phyloP scores from a whole-genome alignment of 2,113 vertebrate species.

The Spheniscus mendiculus region DNA sequence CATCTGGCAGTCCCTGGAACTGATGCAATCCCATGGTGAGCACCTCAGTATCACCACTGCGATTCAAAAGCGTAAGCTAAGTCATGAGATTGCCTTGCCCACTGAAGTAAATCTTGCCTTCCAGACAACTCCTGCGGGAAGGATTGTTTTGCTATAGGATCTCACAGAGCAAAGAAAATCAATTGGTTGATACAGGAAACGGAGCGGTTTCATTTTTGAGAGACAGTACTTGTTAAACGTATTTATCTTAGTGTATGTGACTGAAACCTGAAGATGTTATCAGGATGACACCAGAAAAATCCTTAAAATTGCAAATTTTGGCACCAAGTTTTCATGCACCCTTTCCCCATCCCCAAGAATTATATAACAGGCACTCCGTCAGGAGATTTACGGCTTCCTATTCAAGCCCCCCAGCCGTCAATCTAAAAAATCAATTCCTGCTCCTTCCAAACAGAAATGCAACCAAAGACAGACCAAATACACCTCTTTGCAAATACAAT shows the following conservation, averaged over 20 bases:
- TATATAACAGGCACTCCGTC: not conserved
- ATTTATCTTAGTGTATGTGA: not conserved
- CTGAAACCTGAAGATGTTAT: not conserved
- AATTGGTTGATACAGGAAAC: not conserved
- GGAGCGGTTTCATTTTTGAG: not conserved
- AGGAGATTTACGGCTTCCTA: not conserved
- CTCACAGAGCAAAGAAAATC: not conserved
- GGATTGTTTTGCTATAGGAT: not conserved
- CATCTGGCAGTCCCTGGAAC: not conserved
- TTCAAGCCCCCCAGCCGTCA: conserved; percentile 6
- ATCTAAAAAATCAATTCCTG: conserved; percentile 21
- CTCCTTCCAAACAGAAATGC: not conserved
- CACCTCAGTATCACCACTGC: not conserved
- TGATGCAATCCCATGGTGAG: not conserved
- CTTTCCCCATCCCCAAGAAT: not conserved
- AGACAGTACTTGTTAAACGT: not conserved
- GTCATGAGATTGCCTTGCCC: not conserved
- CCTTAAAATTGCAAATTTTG: not conserved
- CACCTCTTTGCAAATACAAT: not conserved
- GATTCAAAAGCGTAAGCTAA: not conserved
- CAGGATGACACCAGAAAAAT: not conserved
- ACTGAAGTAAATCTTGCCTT: not conserved
- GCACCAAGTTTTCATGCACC: not conserved
- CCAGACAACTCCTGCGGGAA: not conserved
- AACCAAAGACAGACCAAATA: not conserved